These are phyloP conservation scores for Ptilorrhoa leucosticta DNA, from an alignment of 2,113 vertebrate species.

Conservation along the genomic window DNA sequence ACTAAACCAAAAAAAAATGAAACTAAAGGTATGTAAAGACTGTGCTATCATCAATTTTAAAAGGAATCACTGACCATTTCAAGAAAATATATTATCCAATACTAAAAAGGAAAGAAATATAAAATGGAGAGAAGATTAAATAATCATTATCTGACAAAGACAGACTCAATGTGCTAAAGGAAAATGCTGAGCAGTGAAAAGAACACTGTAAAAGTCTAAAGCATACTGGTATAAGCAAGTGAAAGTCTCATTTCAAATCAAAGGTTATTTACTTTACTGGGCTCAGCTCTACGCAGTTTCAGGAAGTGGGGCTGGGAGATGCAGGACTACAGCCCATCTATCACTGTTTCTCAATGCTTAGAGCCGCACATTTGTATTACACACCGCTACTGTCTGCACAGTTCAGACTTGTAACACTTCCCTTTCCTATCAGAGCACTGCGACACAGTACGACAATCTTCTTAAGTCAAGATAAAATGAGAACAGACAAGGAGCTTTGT, in stretches of 20 bases:
- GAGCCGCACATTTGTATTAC: not conserved
- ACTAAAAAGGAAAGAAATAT: not conserved
- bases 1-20: not conserved
- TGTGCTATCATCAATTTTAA: not conserved
- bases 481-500: not conserved
- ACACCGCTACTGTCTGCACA: not conserved
- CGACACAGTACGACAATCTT: not conserved
- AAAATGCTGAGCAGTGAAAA: not conserved
- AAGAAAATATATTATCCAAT: not conserved
- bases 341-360: not conserved
- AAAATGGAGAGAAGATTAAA: not conserved
- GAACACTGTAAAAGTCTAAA: not conserved
- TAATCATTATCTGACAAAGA: not conserved
- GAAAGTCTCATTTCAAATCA: not conserved
- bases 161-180: not conserved
- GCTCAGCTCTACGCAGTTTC: not conserved
- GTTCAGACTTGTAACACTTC: not conserved
- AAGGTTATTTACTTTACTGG: slow-evolving; percentile 32
- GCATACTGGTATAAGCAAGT: not conserved
- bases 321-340: not conserved
- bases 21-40: not conserved
- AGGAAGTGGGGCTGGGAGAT: not conserved
- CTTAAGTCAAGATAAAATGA: not conserved
- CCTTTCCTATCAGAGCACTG: not conserved
- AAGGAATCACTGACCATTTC: not conserved